Evolutionary conservation across 1,140 invertebrate species (phyloP).

Genomic region (Campoletis sonorensis): DNA sequence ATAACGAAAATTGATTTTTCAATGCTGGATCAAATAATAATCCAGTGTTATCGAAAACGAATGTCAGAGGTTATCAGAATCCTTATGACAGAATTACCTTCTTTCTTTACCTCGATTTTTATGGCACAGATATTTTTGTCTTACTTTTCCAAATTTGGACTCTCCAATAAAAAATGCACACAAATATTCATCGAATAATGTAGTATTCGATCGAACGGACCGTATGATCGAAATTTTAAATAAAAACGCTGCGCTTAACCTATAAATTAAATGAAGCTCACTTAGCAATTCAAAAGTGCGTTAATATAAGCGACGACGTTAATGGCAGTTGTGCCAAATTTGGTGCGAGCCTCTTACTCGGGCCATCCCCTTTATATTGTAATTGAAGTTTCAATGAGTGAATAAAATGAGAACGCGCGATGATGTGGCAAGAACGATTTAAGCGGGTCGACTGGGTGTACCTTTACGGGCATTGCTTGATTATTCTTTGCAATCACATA

Average conservation of each 20-base stretch:
- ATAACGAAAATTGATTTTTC: no score
- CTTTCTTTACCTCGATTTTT: neutral
- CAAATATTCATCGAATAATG: neutral
- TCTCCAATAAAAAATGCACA: neutral
- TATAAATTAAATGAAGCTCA: conserved; percentile 2
- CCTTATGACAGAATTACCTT: neutral
- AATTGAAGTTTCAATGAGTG: conserved; percentile 1
- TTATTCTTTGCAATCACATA: neutral
- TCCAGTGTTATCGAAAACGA: no score
- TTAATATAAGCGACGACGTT: neutral
- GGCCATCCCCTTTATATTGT: neutral
- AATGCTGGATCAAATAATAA: no score
- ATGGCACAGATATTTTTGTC: neutral
- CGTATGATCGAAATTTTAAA: neutral
- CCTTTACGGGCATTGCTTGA: conserved; percentile 16
- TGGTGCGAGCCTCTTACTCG: conserved; percentile 10
- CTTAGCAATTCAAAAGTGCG: neutral
- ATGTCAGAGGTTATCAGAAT: no score
- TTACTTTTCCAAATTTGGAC: neutral
- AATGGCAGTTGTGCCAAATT: conserved; percentile 22
- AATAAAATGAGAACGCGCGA: conserved; percentile 10
- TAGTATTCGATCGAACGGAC: neutral
- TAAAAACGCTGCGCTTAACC: neutral
- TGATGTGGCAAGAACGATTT: conserved; percentile 18
- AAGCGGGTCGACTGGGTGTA: neutral